These are phyloP conservation scores for Phalacrocorax carbo DNA, from an alignment of 2,113 vertebrate species.

Conservation along the genomic window DNA sequence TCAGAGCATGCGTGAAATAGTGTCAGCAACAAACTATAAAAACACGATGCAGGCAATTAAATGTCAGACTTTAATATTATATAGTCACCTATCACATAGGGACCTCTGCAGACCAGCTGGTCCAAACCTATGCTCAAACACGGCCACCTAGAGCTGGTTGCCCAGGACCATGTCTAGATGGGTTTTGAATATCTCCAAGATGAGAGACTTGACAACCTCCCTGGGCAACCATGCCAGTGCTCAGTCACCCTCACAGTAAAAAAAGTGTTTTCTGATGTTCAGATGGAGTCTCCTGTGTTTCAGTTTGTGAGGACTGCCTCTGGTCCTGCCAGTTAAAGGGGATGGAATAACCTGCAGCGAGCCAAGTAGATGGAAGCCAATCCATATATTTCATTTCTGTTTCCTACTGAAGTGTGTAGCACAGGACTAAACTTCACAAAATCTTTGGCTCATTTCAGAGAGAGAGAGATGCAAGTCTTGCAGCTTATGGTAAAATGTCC, in stretches of 20 bases:
- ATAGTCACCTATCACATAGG: not conserved
- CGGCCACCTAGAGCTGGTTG: not conserved
- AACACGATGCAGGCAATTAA: not conserved
- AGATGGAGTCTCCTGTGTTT: not conserved
- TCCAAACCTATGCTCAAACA: not conserved
- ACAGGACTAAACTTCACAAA: not conserved
- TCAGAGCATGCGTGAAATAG: fast-evolving
- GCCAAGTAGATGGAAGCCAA: not conserved
- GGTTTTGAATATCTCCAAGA: not conserved
- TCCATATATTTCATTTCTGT: not conserved
- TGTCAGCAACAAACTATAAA: not conserved
- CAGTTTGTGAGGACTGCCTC: not conserved
- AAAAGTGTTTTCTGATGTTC: not conserved
- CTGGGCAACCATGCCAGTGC: not conserved
- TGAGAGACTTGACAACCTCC: not conserved
- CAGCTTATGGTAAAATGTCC: not conserved
- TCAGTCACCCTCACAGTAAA: not conserved
- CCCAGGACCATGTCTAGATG: not conserved
- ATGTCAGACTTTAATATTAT: not conserved
- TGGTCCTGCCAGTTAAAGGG: not conserved
- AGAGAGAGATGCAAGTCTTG: not conserved
- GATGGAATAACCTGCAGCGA: not conserved
- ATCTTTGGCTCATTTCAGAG: not conserved
- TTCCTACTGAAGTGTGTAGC: not conserved
- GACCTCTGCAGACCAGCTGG: not conserved